Base-by-base conservation (phyloP, 2,888 invertebrate genomes). In the Petrophora chlorosata region DNA sequence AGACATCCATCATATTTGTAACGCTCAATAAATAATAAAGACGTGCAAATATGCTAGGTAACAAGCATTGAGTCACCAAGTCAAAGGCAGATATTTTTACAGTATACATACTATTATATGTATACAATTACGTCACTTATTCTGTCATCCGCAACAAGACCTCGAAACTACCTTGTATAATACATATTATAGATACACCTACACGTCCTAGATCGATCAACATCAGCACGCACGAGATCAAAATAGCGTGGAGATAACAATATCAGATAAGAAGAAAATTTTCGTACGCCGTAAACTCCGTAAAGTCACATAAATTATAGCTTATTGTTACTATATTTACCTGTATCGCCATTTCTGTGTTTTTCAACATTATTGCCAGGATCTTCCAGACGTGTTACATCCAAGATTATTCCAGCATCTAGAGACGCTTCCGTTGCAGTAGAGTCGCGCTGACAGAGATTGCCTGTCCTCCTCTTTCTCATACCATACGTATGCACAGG, bases 401-500 rank as follows among this genome's bases (percentile, higher is more conserved):
- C 91, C 23, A 90, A 68, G 41, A 88, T 59, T 57, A 89, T 81
- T 52, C 91, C 87, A 54, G 86, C 81, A 55, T 88, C 86, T 43
- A 87, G 60, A 23, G 88, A 82, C 4, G 81, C 74, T 56, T 87
- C 88, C 3, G 89, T 89, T 2, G 89, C 90, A 42, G 73, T 86
- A 57, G 89, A 89, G 29, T 91, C 90, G 17, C 85, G 79, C 32
- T 89, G 90, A 63, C 86, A 85, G 34, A 94, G 90, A 80, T 96
- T 96, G 5, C 97, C 97, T 26, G 96, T 96, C 62, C 96, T 91
- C 54, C 96, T 91, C 70, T 94, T 94, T 59, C 96, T 91, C 53
- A 94, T 92, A 44, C 96, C 96, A 73, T 96, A 96, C 15, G 96
- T 96, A 86, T 97, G 96, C 53, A 96, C 95, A 42, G 97, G 96